phyloP scores from a whole-genome alignment of 1,140 invertebrate species.

The Drosophila seguyi region DNA sequence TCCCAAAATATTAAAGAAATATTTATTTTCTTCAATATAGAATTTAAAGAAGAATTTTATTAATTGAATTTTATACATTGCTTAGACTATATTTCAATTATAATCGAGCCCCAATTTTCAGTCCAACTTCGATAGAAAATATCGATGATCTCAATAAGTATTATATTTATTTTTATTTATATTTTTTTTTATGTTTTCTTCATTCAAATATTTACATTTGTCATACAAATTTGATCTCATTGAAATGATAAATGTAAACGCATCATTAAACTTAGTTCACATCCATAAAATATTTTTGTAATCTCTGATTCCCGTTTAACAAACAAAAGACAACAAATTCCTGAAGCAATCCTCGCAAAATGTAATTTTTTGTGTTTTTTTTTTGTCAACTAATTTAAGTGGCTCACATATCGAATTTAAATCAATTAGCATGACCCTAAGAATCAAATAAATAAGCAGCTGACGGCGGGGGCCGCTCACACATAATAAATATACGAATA shows the following conservation, averaged over 20 bases:
- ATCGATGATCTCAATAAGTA: too few relatives aligned
- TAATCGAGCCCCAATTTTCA: neutral
- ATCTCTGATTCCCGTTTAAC: neutral
- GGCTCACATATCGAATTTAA: conserved; percentile 85
- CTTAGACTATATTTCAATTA: neutral
- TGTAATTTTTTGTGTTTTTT: conserved; percentile 41
- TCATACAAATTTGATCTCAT: neutral
- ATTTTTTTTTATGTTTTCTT: neutral
- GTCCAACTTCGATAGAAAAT: neutral
- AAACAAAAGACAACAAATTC: neutral
- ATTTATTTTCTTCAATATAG: too few relatives aligned
- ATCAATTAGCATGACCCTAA: conserved; percentile 77
- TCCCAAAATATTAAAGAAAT: neutral
- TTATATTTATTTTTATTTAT: neutral
- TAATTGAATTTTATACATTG: neutral
- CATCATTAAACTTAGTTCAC: neutral
- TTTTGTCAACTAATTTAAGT: conserved; percentile 56
- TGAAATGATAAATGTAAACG: neutral
- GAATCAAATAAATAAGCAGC: conserved; percentile 31
- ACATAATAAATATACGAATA: conserved; percentile 26
- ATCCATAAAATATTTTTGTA: neutral
- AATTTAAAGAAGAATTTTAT: too few relatives aligned
- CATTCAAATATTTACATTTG: neutral
- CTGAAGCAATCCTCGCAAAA: conserved; percentile 21
- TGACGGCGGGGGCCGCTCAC: conserved; percentile 22